Conservation (phyloP, 2,888 invertebrate genomes). For the Drosophila mimica region DNA sequence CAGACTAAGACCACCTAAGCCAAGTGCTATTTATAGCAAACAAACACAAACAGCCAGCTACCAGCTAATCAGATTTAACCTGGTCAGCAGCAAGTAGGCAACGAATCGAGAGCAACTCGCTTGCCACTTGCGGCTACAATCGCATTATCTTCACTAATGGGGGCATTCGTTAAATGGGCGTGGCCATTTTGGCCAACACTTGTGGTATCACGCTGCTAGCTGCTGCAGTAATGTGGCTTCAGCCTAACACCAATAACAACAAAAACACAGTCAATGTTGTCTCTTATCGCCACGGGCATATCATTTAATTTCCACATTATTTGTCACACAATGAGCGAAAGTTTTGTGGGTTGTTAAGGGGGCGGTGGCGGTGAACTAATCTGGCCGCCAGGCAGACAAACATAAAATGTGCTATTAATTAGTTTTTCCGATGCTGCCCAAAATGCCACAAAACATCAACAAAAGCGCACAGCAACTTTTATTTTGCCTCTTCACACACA, state of each 20-base stretch:
- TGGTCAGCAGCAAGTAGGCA: constrained; percentile 27
- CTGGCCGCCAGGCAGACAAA: constrained; percentile 53
- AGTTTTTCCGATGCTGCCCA: constrained; percentile 72
- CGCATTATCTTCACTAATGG: constrained; percentile 36
- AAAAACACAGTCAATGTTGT: constrained; percentile 30
- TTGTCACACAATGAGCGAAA: constrained; percentile 61
- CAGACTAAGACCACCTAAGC: constrained; percentile 27
- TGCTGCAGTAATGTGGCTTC: constrained; percentile 71
- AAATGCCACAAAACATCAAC: constrained; percentile 52
- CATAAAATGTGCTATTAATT: constrained; percentile 80
- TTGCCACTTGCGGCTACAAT: constrained; percentile 38
- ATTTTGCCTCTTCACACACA: constrained; percentile 2
- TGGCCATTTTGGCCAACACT: constrained; percentile 29
- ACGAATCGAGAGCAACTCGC: constrained; percentile 19
- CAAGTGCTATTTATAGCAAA: constrained; percentile 46
- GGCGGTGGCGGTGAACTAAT: constrained; percentile 41
- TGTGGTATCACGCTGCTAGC: constrained; percentile 10
- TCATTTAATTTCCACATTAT: constrained; percentile 81
- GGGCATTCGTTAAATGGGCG: constrained; percentile 18
- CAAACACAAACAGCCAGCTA: background rate
- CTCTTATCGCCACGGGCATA: constrained; percentile 72
- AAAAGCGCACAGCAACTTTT: constrained; percentile 52
- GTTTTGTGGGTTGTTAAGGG: background rate
- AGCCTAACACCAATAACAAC: constrained; percentile 23
- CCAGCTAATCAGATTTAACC: constrained; percentile 48